A percentile compares a stretch with the other conserved stretches of the same genome.
These are phyloP conservation scores for Eudasyphora cyanicolor DNA, from an alignment of 2,888 invertebrate species.

Conservation along the genomic window DNA sequence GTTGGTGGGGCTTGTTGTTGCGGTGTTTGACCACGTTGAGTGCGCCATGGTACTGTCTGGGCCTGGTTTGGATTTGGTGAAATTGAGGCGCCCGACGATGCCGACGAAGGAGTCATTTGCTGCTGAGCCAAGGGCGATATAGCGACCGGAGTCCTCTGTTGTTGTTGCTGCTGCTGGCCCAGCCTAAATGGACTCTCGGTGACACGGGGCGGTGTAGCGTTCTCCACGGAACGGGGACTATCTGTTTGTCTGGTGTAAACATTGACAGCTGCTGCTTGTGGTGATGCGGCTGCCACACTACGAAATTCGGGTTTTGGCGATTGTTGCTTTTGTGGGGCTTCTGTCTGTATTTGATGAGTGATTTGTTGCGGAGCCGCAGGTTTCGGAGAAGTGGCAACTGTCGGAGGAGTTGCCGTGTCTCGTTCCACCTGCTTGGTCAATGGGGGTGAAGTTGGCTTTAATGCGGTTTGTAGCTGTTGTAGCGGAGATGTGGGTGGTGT, in stretches of 20 bases:
- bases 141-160: slow-evolving; percentile 59
- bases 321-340: slow-evolving; percentile 68
- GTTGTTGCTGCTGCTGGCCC: slow-evolving; percentile 68
- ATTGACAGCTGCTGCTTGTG: slow-evolving; percentile 73
- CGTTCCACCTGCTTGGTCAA: background rate
- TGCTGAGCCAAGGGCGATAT: slow-evolving; percentile 66
- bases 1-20: slow-evolving; percentile 67
- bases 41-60: slow-evolving; percentile 76
- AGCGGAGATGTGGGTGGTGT: slow-evolving; percentile 39
- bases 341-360: slow-evolving; percentile 57
- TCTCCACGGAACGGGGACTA: slow-evolving; percentile 69
- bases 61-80: slow-evolving; percentile 65
- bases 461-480: background rate
- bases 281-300: slow-evolving; percentile 72
- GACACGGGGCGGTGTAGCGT: slow-evolving; percentile 60
- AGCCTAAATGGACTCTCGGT: slow-evolving; percentile 69
- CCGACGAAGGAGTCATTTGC: slow-evolving; percentile 68
- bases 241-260: slow-evolving; percentile 75
- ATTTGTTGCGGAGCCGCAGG: slow-evolving; percentile 42
- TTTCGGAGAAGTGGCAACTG: slow-evolving; percentile 33
- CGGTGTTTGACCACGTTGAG: slow-evolving; percentile 72
- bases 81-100: slow-evolving; percentile 66
- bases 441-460: background rate
- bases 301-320: slow-evolving; percentile 72
- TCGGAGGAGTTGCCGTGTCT: slow-evolving; percentile 32